Base-by-base conservation (phyloP, 2,888 invertebrate genomes). In the Idaea straminata region DNA sequence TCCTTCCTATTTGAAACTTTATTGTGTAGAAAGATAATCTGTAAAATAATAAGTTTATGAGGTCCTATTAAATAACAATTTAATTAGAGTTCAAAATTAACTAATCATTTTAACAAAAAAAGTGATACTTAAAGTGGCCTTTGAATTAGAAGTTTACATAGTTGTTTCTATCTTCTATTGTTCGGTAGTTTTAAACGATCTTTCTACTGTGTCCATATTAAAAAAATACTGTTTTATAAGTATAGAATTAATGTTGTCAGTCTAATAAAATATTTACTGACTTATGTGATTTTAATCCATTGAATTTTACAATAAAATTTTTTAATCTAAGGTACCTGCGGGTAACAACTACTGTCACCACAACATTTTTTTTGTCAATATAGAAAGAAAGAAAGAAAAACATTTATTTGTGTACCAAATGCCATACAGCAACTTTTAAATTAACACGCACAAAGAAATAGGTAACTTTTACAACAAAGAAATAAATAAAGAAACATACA, bases 121-220 rank as follows among this genome's bases (percentile, higher is more conserved):
- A 59, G 59, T 59, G 59, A 59, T 59, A 59, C 59, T 25, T 34
- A 59, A 59, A 25, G 59, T 59, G 36, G 62, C 62, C 36, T 47
- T 59, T 59, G 10, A 6, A 47, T 47, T 47, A 47, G 47, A 13
- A 47, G 47, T 13, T 47, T 4, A 3, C 0, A 47, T 47, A 47
- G 47, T 47, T 47, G 7, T 47, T 13, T 47, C 13, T 47, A 47
- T 47, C 47, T 47, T 47, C 4, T 13, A 10, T 47, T 47, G 13
- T 47, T 47, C 47, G 10, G 47, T 47, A 47, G 10, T 47, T 47
- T 36, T 47, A 7, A 47, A 47, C 10, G 5, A 47, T 47, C 10
- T 10, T 10, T 47, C 47, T 47, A 47, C 47, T 47, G 13, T 13
- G 13, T 4, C 10, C 7, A 4, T 47, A 47, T 13, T 13, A 7